Conservation (phyloP, 2,113 vertebrate genomes). For the Apodemus speciosus region DNA sequence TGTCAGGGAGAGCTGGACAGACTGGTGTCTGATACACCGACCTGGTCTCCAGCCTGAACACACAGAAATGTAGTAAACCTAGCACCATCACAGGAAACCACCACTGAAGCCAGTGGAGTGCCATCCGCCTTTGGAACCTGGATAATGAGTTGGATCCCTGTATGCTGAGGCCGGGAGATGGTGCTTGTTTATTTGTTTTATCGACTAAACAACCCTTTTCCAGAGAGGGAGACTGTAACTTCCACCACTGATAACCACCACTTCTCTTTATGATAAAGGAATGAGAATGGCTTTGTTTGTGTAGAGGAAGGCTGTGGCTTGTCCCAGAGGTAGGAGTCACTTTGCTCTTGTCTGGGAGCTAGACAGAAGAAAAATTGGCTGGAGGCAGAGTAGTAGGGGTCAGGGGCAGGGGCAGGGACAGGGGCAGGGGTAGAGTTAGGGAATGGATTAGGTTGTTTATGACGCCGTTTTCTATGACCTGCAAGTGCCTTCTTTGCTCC, state of each 20-base stretch:
- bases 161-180: no score
- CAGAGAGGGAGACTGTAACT: no score
- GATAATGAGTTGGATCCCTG: neutral
- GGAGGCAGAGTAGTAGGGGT: neutral
- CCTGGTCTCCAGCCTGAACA: neutral
- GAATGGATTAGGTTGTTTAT: neutral
- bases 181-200: no score
- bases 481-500: neutral
- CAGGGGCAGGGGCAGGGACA: no score
- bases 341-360: neutral
- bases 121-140: neutral
- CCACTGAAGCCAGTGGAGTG: neutral
- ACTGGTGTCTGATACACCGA: neutral
- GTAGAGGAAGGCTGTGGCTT: neutral
- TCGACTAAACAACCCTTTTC: no score
- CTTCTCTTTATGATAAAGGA: neutral
- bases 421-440: no score
- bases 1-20: neutral
- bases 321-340: neutral
- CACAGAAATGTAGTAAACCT: neutral
- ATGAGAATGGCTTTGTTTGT: neutral
- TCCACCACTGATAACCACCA: neutral
- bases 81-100: neutral
- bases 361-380: neutral
- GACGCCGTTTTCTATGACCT: neutral